Conservation (phyloP, 2,888 invertebrate species). For the Cephus rjabovi region DNA sequence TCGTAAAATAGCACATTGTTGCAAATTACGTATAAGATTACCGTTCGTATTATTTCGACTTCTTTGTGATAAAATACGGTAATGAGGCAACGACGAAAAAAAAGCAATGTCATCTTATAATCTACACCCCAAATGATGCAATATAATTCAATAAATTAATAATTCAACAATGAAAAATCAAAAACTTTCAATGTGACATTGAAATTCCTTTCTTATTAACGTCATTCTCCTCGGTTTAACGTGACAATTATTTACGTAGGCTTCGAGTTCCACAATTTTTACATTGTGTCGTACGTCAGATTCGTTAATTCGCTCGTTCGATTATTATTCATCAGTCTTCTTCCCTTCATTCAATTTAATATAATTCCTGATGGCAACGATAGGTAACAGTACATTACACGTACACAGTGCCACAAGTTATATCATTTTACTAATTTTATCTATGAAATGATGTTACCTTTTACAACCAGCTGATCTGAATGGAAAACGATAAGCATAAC, state of each 20-base stretch:
- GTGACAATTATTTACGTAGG: not conserved
- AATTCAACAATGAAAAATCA: not conserved
- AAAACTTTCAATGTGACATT: conserved; percentile 7
- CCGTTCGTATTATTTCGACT: not conserved
- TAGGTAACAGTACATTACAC: not conserved
- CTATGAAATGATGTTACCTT: conserved; percentile 2
- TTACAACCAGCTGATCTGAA: not conserved
- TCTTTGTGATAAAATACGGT: not conserved
- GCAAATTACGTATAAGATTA: not conserved
- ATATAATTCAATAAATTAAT: not conserved
- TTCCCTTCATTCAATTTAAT: conserved; percentile 9
- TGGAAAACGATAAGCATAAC: not conserved
- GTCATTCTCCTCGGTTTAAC: not conserved
- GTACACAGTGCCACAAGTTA: conserved; percentile 13
- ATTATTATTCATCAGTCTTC: conserved; percentile 49
- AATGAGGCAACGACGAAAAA: not conserved
- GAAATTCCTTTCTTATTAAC: not conserved
- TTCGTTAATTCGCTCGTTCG: conserved; percentile 1
- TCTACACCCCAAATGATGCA: not conserved
- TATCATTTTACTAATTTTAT: conserved; percentile 21
- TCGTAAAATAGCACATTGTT: conserved; percentile 5
- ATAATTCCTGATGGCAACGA: not conserved
- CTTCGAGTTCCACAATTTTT: not conserved
- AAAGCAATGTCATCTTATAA: not conserved
- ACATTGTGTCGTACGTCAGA: not conserved